Evolutionary conservation across 2,797 vertebrate genomes (phyloP), one percentile per base, ranked within the genome.

Genomic region (Sebastes nivosus): DNA sequence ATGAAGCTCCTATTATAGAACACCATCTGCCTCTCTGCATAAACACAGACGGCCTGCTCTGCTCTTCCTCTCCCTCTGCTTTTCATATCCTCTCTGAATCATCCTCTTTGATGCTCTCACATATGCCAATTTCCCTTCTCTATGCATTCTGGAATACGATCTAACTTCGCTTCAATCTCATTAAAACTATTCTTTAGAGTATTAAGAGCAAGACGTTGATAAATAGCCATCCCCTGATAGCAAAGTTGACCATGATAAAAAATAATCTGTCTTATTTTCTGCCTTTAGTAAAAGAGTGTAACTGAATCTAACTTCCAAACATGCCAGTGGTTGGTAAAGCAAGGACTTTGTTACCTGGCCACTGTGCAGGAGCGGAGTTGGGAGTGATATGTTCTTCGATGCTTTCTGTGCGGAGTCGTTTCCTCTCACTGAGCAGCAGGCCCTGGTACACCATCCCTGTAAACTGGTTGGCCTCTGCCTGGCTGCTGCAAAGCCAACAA

Each of bases 361-460:
- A 99, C 75, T 98, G 97, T 65, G 98, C 97, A 79, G 98, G 98
- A 87, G 97, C 93, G 0, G 99, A 98, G 89, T 96, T 99, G 57
- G 99, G 99, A 8, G 98, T 98, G 24, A 96, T 96, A 0, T 99
- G 98, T 73, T 99, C 99, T 91, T 99, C 99, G 0, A 99, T 98
- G 82, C 99, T 99, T 91, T 99, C 99, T 1, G 98, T 99, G 72
- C 98, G 97, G 4, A 99, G 94, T 57, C 98, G 95, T 69, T 98
- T 96, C 16, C 98, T 96, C 67, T 99, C 98, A 25, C 98, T 99
- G 80, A 99, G 93, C 77, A 99, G 91, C 82, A 99, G 96, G 25
- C 98, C 98, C 94, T 99, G 98, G 90, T 99, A 99, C 83, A 98
- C 97, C 97, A 99, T 99, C 79, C 98, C 98, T 30, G 98, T 99